Conservation (phyloP, 2,797 vertebrate genomes). For the Falco concolor region DNA sequence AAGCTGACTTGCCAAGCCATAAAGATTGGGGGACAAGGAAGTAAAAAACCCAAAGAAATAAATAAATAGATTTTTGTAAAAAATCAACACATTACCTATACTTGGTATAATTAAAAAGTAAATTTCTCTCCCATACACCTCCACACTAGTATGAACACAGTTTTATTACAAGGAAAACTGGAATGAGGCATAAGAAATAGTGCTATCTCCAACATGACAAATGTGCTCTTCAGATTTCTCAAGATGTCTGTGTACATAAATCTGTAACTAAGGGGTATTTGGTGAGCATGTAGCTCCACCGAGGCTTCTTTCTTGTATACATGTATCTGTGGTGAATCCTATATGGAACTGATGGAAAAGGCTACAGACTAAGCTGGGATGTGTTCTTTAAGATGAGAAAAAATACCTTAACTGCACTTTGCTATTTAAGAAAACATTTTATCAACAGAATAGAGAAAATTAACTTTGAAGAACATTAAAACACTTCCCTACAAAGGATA, state of each 20-base stretch:
- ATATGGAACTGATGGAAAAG: rapidly evolving
- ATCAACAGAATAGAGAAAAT: neutral
- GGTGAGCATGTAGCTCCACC: neutral
- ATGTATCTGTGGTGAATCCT: neutral
- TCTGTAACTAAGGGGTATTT: neutral
- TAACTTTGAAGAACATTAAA: neutral
- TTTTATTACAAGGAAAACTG: neutral
- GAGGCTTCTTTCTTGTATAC: neutral
- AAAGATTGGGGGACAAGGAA: neutral
- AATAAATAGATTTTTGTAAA: neutral
- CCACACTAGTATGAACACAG: neutral
- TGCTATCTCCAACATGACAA: neutral
- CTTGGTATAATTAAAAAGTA: neutral
- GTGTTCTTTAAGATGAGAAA: neutral
- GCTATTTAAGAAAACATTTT: neutral
- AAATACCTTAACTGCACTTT: neutral
- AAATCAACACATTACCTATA: neutral
- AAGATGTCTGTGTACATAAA: neutral
- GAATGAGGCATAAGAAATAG: neutral
- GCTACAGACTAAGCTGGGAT: neutral
- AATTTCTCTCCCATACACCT: neutral
- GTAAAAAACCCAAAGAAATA: neutral
- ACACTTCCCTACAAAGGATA: neutral
- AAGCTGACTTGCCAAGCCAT: neutral
- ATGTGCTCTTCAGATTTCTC: neutral